Conservation (phyloP, 2,888 invertebrate species). For the Pterostichus madidus region DNA sequence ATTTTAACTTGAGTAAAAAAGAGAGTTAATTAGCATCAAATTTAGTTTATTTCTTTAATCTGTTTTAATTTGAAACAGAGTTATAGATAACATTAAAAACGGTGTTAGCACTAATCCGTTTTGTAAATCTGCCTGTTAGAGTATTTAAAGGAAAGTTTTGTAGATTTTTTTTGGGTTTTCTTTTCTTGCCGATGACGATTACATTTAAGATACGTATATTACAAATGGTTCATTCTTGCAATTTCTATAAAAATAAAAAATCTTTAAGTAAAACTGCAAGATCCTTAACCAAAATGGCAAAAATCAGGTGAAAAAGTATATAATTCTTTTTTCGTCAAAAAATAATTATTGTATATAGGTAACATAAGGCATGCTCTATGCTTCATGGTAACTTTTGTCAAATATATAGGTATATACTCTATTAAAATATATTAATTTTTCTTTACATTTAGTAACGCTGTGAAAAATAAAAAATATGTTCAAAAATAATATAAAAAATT, state of each 20-base stretch:
- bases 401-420: conserved; percentile 63
- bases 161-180: background rate
- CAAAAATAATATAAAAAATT: conserved; percentile 64
- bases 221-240: conserved; percentile 36
- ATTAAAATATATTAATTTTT: conserved; percentile 67
- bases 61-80: too few species aligned
- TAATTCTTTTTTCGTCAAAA: conserved; percentile 37
- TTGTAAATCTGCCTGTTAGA: too few species aligned
- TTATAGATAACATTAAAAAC: too few species aligned
- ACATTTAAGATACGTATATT: conserved; percentile 48
- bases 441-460: conserved; percentile 61
- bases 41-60: too few species aligned
- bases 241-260: conserved; percentile 55
- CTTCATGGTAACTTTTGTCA: conserved; percentile 56
- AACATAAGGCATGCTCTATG: conserved; percentile 63
- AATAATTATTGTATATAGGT: conserved; percentile 63
- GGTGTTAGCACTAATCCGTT: too few species aligned
- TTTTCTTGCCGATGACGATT: conserved; percentile 46
- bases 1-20: too few species aligned
- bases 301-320: conserved; percentile 48
- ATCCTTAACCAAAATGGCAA: conserved; percentile 53
- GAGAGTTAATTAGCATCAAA: too few species aligned
- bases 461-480: conserved; percentile 59
- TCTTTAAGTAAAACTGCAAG: conserved; percentile 50
- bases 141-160: conserved; percentile 12